Evolutionary conservation across 2,797 vertebrate genomes (phyloP).

Genomic region (Synaphobranchus kaupii): DNA sequence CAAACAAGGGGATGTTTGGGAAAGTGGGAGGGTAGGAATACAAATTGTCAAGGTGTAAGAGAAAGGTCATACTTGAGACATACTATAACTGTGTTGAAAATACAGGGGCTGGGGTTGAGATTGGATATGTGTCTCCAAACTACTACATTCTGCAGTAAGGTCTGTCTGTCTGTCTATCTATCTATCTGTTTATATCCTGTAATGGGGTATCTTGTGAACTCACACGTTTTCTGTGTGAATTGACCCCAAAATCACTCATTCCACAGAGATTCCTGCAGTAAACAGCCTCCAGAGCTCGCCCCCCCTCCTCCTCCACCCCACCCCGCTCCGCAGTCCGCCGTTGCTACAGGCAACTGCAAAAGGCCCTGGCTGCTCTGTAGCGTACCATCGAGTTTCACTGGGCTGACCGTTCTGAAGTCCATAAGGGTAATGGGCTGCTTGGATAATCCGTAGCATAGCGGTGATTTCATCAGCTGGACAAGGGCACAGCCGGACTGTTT

Average conservation of each 20-base stretch:
- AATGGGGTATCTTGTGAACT: not conserved
- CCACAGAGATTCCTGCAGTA: not conserved
- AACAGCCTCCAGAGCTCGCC: not conserved
- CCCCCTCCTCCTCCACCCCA: too few relatives aligned
- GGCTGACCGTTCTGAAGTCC: not conserved
- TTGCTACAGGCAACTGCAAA: constrained; percentile 28
- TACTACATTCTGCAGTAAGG: not conserved
- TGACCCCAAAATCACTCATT: not conserved
- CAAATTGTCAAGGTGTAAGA: constrained; percentile 67
- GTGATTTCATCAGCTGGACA: not conserved
- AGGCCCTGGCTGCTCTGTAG: not conserved
- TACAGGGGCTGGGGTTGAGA: constrained; percentile 56
- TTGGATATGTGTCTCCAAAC: constrained; percentile 57
- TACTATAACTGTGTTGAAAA: constrained; percentile 66
- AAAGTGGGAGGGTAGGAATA: constrained; percentile 54
- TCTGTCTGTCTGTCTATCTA: too few relatives aligned
- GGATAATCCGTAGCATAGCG: constrained; percentile 9
- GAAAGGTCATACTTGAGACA: constrained; percentile 65
- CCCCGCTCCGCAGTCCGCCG: not conserved
- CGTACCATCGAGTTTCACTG: not conserved
- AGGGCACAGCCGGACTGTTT: not conserved
- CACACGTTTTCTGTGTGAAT: not conserved
- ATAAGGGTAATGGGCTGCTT: constrained; percentile 6
- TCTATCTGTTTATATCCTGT: not conserved
- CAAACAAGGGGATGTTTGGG: constrained; percentile 49